Evolutionary conservation across 1,140 invertebrate species (phyloP), one percentile per base, ranked within the genome.

Genomic region (Tetramorium simillimum): DNA sequence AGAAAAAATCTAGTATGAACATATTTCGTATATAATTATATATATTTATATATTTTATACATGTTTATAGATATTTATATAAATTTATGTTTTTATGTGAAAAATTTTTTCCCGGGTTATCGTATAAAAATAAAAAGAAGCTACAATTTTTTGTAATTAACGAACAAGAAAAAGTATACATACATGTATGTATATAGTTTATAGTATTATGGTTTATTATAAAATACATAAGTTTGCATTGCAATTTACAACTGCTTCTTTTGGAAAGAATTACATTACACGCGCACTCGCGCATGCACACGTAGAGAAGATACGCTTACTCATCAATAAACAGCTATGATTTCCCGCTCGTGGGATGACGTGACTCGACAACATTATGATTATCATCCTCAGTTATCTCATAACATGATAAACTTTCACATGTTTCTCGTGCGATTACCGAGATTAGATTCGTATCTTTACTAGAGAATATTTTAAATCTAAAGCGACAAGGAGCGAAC

Each of bases 331-430:
- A 67, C 12, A 69, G 18, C n/a, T 9, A n/a, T 10, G n/a, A 69
- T 24, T 24, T 7, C 1, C 21, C 4, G 10, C n/a, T 46, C 10
- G 9, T 62, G 77, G 80, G 76, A 91, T 81, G 56, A 78, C 21
- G 37, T 78, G 21, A 76, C 18, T 43, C 14, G 18, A 78, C n/a
- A 62, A 28, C 40, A 65, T 16, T 33, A 1, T 4, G 14, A 43
- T 63, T 58, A 43, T 72, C 63, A 51, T 67, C 76, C n/a, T 91
- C 72, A 53, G 80, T 86, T 67, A 88, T 88, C 80, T 58, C 65
- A 86, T 75, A 70, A 28, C 63, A 85, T 53, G 82, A 78, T 88
- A 86, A 89, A 86, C 85, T 81, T 88, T 46, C 40, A 67, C 70
- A 16, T 69, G 43, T 49, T 69, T 24, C 76, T 69, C 2, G 49